Evolutionary conservation across 1,140 invertebrate species (phyloP).

Genomic region (Pomacea maculata): DNA sequence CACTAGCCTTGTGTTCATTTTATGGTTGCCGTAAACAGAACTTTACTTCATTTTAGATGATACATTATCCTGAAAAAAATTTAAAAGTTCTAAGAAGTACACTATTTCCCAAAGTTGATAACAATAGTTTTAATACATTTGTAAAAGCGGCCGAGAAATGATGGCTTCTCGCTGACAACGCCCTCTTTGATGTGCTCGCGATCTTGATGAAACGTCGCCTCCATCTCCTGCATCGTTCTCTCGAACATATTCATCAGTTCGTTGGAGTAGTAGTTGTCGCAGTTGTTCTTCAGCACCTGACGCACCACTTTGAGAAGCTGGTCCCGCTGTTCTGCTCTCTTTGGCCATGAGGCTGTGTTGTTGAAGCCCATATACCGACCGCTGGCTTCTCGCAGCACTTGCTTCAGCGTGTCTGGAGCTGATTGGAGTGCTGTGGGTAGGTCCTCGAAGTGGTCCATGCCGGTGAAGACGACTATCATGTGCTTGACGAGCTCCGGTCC

Average conservation of each 20-base stretch:
- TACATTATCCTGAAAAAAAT: too few species aligned
- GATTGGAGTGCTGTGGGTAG: not conserved
- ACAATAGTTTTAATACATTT: too few species aligned
- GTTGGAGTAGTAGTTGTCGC: not conserved
- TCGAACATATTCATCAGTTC: not conserved
- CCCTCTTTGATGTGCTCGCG: not conserved
- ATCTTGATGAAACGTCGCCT: not conserved
- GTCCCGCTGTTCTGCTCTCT: not conserved
- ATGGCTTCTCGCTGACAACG: not conserved
- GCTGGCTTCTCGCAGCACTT: not conserved
- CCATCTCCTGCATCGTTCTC: not conserved
- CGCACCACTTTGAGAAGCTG: not conserved
- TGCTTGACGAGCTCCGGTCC: not conserved
- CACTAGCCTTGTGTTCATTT: too few species aligned
- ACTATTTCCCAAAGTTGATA: too few species aligned
- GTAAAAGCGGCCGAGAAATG: too few species aligned
- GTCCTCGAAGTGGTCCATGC: not conserved
- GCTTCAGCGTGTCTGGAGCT: not conserved
- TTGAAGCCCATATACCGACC: not conserved
- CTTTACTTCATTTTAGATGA: too few species aligned
- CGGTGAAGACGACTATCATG: not conserved
- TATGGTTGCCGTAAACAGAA: too few species aligned
- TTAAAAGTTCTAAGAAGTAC: too few species aligned
- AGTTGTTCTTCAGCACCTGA: not conserved
- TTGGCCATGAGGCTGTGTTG: not conserved